Evolutionary conservation across 2,888 invertebrate genomes (phyloP), one percentile per base, ranked within the genome.

Genomic region (Hetaerina titia): DNA sequence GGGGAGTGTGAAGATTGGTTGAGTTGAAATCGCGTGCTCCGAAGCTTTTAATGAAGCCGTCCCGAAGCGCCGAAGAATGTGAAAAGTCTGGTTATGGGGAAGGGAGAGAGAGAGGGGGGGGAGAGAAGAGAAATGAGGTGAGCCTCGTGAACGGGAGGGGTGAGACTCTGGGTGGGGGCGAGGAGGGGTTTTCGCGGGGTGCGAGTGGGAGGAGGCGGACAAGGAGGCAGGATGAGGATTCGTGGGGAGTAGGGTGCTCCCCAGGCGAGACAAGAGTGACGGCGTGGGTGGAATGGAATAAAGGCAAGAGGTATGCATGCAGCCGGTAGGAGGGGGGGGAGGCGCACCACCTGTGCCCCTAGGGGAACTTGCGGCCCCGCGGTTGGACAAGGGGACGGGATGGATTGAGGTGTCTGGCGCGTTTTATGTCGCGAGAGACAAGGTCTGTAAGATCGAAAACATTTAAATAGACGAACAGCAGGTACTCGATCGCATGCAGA

Each of bases 1-100:
- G 63, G 60, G 58, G 19, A 88, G 56, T 22, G 4, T 15, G 45
- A 15, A 45, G n/a, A n/a, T n/a, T 69, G 69, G n/a, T 69, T 8
- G 69, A 69, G 19, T 5, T 17, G 56, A 22, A 90, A 64, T 90
- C 45, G 90, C 63, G 45, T 63, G 90, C 63, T 64, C 15, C 90
- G 63, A 19, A 19, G 31, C 64, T 56, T 88, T 63, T 64, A 64
- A 31, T 90, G 90, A 63, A 63, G 64, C 90, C 90, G 63, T 90
- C 89, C 89, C 60, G 63, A 25, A 45, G 45, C 56, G 89, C 15
- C 17, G n/a, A 25, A 60, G 11, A 31, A 17, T 17, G 88, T 19
- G 56, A 56, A 31, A 69, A 45, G 45, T 5, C 7, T 45, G 4
- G 6, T 69, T 22, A 56, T 56, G 89, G 89, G 90, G 63, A 58